A percentile compares a stretch with the other conserved stretches of the same genome.
Conservation (phyloP, 2,797 vertebrate species). For the Pipistrellus nathusii region DNA sequence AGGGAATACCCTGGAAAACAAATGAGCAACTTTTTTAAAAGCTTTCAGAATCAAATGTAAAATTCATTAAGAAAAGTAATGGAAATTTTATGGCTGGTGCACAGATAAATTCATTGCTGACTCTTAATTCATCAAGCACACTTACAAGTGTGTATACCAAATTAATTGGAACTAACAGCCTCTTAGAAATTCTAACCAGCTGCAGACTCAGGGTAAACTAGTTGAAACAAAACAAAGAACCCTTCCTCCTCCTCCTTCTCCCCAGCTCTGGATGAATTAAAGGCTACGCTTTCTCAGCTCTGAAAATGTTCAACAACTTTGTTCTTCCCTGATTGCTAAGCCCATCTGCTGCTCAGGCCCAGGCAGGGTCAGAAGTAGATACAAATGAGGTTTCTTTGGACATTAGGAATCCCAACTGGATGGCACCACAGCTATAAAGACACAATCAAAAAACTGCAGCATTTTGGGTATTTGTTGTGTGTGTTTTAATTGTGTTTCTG, state of each 20-base stretch:
- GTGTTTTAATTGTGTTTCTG: conserved; percentile 57
- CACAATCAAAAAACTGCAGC: background rate
- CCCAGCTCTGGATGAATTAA: conserved; percentile 55
- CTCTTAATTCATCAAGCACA: conserved; percentile 79
- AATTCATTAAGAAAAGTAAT: conserved; percentile 85
- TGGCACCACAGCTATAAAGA: background rate
- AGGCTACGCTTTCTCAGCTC: conserved; percentile 27
- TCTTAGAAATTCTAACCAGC: conserved; percentile 67
- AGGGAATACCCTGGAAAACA: conserved; percentile 64
- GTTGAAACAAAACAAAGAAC: conserved; percentile 67
- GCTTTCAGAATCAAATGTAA: conserved; percentile 82
- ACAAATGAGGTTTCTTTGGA: background rate
- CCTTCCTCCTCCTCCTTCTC: background rate
- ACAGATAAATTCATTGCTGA: conserved; percentile 83
- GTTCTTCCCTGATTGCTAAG: background rate
- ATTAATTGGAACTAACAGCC: conserved; percentile 81
- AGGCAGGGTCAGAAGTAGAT: background rate
- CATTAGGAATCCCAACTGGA: background rate
- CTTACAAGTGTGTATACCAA: conserved; percentile 70
- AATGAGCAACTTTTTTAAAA: conserved; percentile 74
- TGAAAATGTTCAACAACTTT: conserved; percentile 34
- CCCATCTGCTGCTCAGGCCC: background rate
- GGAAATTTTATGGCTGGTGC: conserved; percentile 84
- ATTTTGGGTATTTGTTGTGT: conserved; percentile 44
- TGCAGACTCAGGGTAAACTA: conserved; percentile 71